Conservation (phyloP, 1,140 invertebrate genomes). For the Akabosia matsudoensis region DNA sequence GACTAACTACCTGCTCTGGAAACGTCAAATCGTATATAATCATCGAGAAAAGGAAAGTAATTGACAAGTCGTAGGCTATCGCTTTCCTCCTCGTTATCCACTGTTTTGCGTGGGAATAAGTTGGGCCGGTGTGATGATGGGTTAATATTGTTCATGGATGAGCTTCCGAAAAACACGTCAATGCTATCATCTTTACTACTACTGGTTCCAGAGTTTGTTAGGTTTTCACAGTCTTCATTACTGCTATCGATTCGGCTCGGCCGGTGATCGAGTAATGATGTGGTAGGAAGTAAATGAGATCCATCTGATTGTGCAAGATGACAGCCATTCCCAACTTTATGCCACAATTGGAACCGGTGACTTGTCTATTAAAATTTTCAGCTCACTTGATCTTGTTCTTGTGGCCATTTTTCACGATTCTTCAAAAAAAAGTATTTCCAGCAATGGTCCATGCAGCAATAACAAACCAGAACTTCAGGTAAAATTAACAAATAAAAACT, state of each 20-base stretch:
- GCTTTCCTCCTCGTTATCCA: background rate
- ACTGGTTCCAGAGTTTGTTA: no score
- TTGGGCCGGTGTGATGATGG: no score
- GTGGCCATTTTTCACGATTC: no score
- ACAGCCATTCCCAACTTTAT: no score
- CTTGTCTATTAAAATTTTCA: no score
- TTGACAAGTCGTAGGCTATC: background rate
- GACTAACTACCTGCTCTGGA: slow-evolving; percentile 29
- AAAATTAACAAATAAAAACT: no score
- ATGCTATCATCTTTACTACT: background rate
- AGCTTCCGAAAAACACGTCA: background rate
- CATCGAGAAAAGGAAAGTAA: slow-evolving; percentile 27
- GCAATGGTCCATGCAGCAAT: no score
- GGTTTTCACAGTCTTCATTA: background rate
- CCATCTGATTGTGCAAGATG: background rate
- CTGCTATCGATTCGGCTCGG: background rate
- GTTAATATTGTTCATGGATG: background rate
- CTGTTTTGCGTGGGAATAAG: background rate
- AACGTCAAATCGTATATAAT: slow-evolving; percentile 35
- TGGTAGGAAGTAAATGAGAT: background rate
- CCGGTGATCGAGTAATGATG: background rate
- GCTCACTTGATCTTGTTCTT: no score
- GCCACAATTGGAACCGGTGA: no score
- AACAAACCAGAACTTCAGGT: no score
- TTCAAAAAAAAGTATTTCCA: no score